Evolutionary conservation across 1,140 invertebrate species (phyloP).

Genomic region (Venustaconcha ellipsiformis): DNA sequence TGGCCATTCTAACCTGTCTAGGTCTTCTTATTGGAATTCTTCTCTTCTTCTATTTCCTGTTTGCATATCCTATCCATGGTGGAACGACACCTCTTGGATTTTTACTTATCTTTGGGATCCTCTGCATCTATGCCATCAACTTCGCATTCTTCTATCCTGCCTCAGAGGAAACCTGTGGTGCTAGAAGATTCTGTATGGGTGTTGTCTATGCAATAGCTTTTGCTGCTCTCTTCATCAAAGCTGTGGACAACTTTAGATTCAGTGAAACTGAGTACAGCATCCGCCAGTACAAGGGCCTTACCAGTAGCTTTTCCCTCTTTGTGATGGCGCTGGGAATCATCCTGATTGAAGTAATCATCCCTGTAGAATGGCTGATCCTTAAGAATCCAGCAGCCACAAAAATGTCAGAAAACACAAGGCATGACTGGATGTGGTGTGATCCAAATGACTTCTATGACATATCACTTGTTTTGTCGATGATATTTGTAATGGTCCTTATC

Average conservation of each 20-base stretch:
- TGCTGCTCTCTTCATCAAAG: constrained; percentile 70
- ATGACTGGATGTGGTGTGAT: constrained; percentile 62
- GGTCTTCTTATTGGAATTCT: constrained; percentile 65
- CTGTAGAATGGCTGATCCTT: constrained; percentile 58
- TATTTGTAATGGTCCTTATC: constrained; percentile 70
- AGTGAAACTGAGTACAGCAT: constrained; percentile 49
- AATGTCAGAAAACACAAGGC: constrained; percentile 18
- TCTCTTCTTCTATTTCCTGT: constrained; percentile 69
- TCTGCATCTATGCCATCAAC: constrained; percentile 70
- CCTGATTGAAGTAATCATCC: constrained; percentile 66
- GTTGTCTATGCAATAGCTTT: constrained; percentile 70
- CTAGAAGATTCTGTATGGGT: constrained; percentile 66
- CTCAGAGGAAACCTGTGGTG: constrained; percentile 65
- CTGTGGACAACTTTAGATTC: constrained; percentile 68
- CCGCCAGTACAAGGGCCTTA: constrained; percentile 51
- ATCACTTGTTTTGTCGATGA: constrained; percentile 69
- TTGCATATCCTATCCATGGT: constrained; percentile 66
- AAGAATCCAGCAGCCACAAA: constrained; percentile 46
- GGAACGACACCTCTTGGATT: constrained; percentile 71
- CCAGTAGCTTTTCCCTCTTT: constrained; percentile 64
- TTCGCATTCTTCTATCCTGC: constrained; percentile 72
- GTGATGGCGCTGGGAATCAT: constrained; percentile 66
- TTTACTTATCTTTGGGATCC: constrained; percentile 70
- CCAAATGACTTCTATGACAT: constrained; percentile 65
- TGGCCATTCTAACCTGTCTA: constrained; percentile 63